Conservation (phyloP, 2,113 vertebrate genomes). For the Ceyx melanurus region DNA sequence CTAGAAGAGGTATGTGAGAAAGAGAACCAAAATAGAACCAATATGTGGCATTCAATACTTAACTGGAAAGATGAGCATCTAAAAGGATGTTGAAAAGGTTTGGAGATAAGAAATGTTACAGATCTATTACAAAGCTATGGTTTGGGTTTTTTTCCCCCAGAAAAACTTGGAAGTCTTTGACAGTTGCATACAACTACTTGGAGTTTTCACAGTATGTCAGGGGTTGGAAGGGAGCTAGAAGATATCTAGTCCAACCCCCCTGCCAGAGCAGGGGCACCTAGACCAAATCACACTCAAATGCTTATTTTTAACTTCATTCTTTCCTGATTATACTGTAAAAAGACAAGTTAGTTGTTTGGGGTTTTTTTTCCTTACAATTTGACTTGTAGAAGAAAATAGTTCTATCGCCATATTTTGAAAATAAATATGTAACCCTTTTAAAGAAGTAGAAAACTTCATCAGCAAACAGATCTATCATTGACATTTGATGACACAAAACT, state of each 20-base stretch:
- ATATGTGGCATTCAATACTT: rapidly evolving
- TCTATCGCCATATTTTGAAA: background rate
- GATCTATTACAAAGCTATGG: background rate
- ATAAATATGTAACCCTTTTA: background rate
- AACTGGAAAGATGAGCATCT: rapidly evolving
- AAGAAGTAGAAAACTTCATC: background rate
- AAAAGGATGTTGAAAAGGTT: background rate
- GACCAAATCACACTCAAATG: background rate
- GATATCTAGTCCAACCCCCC: no score
- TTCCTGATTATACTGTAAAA: background rate
- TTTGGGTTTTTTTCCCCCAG: background rate
- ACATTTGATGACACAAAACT: background rate
- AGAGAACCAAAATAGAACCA: background rate
- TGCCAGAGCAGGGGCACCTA: no score
- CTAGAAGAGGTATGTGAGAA: background rate
- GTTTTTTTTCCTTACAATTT: background rate
- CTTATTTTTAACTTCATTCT: background rate
- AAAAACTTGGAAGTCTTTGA: background rate
- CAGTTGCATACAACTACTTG: rapidly evolving
- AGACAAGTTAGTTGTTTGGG: background rate
- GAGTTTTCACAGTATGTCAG: background rate
- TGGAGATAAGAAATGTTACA: background rate
- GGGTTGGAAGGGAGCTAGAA: no score
- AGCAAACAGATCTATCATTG: background rate
- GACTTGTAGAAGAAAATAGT: background rate